Evolutionary conservation across 2,797 vertebrate species (phyloP), one percentile per base, ranked within the genome.

Genomic region (Sebastes variabilis): DNA sequence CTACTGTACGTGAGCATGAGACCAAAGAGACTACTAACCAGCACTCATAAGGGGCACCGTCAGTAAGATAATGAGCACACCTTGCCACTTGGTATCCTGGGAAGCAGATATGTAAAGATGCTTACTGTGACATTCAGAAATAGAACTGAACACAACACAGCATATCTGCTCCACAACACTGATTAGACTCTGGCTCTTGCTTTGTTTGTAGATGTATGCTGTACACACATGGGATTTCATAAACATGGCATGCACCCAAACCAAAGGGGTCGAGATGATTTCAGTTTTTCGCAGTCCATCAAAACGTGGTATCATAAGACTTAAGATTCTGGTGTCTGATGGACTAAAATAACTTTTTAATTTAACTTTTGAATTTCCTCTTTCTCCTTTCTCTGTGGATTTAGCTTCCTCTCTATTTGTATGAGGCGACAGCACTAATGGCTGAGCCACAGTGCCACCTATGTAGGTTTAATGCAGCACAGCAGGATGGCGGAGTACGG

Each of bases 401-500:
- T 71, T 34, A 52, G 36, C 71, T 16, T 2, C 9, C 25, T 36
- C 46, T 67, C 73, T 52, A 13, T 34, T 72, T 58, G 55, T 42
- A 20, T 5, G 6, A 80, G 32, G 24, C 54, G 60, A 80, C 52
- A 52, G 72, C n/a, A 27, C 24, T 79, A 29, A 76, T 49, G 36
- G 72, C 55, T 67, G 78, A 64, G 61, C 34, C 68, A 66, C 75
- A 49, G 72, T 49, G 64, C 74, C 61, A 72, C 49, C 65, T 70
- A 55, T 72, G 36, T 69, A 83, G 72, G 69, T 85, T 77, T 80
- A 77, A 73, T 74, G 74, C n/a, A 38, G 36, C 64, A 38, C 74
- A 76, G 83, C 81, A 75, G 87, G 80, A 73, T 64, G 59, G 22
- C 8, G 75, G 75, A 32, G n/a, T 12, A 75, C 72, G 27, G 82